Conservation (phyloP, 2,797 vertebrate species). For the Sebastes elongatus region DNA sequence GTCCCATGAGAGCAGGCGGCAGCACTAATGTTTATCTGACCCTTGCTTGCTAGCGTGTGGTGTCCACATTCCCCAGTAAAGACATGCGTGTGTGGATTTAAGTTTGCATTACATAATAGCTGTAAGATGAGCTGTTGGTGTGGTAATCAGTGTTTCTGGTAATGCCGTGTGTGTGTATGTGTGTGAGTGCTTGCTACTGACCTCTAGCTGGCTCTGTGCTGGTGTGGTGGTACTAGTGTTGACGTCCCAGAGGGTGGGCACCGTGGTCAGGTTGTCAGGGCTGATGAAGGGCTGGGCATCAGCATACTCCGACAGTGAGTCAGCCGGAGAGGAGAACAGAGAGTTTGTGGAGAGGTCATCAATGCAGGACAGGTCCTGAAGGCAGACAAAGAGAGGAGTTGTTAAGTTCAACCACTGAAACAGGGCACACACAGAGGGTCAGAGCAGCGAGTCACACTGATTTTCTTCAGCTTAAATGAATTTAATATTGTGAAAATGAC, state of each 20-base stretch:
- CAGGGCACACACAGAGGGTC: not conserved
- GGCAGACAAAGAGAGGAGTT: conserved; percentile 15
- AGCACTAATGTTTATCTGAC: not conserved
- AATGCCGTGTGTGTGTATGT: not conserved
- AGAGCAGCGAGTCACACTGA: not conserved
- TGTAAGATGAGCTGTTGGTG: not conserved
- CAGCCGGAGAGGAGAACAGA: conserved; percentile 92
- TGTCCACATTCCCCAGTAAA: not conserved
- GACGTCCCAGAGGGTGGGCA: conserved; percentile 94
- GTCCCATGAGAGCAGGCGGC: not conserved
- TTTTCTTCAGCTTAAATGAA: not conserved
- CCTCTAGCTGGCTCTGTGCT: conserved; percentile 86
- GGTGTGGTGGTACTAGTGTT: conserved; percentile 81
- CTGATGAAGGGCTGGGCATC: conserved; percentile 86
- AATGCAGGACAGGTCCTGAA: conserved; percentile 90
- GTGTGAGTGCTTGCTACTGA: conserved; percentile 56
- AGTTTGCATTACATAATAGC: not conserved
- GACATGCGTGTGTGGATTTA: not conserved
- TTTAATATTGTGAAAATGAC: not conserved
- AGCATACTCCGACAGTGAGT: conserved; percentile 92
- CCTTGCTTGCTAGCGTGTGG: not conserved
- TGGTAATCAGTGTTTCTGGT: conserved; percentile 12
- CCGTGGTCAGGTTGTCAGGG: conserved; percentile 84
- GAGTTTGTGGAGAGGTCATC: conserved; percentile 91
- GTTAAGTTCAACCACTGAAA: conserved; percentile 6